Percentiles rank a stretch among this genome's conserved stretches.
Conservation (phyloP, 2,888 invertebrate genomes). For the Chalcosyrphus nemorum region DNA sequence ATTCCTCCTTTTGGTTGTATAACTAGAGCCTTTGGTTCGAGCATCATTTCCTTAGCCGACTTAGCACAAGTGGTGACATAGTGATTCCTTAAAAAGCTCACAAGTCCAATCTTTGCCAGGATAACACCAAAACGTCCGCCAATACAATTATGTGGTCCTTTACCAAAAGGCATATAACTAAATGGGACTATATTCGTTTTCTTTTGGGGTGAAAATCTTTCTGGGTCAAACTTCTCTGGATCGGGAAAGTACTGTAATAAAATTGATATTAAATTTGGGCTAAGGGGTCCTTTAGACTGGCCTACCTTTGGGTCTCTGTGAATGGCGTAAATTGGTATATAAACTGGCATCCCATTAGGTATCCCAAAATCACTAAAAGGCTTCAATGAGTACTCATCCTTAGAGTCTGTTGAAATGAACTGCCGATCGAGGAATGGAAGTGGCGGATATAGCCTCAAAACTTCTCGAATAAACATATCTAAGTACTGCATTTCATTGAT, state of each 20-base stretch:
- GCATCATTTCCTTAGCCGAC: slow-evolving; percentile 48
- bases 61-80: slow-evolving; percentile 22
- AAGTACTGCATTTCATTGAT: slow-evolving; percentile 82
- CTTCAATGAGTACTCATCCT: slow-evolving; percentile 57
- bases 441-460: slow-evolving; percentile 80
- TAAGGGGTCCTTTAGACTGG: no score
- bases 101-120: slow-evolving; percentile 69
- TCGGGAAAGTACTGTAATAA: slow-evolving; percentile 70
- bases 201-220: slow-evolving; percentile 75
- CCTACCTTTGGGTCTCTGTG: slow-evolving; percentile 73
- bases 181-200: slow-evolving; percentile 69
- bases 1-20: slow-evolving; percentile 68
- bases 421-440: slow-evolving; percentile 78
- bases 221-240: slow-evolving; percentile 75
- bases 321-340: slow-evolving; percentile 70
- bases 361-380: slow-evolving; percentile 69
- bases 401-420: slow-evolving; percentile 36
- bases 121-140: slow-evolving; percentile 74
- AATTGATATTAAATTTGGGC: not conserved
- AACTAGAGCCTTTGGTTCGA: slow-evolving; percentile 67
- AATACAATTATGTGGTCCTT: slow-evolving; percentile 75
- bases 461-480: slow-evolving; percentile 81
- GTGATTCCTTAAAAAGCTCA: slow-evolving; percentile 73
- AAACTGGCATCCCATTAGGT: slow-evolving; percentile 73
- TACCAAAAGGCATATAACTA: slow-evolving; percentile 75